These are phyloP conservation scores for Hermetia illucens DNA, from an alignment of 1,140 invertebrate species.

Conservation along the genomic window DNA sequence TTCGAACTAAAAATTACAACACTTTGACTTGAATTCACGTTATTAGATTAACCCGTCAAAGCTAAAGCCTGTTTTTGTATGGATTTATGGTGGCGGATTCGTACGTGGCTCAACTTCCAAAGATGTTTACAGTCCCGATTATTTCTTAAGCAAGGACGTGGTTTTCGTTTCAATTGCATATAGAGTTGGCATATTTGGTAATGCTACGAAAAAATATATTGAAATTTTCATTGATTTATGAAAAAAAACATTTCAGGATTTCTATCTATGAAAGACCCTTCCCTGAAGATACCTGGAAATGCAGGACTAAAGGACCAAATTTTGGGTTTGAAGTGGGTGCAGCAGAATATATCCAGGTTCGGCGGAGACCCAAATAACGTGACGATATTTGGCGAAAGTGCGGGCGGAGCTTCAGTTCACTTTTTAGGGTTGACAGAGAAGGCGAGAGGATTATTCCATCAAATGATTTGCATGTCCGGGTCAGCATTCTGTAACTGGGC, in stretches of 20 bases:
- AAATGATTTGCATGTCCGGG: too few relatives aligned
- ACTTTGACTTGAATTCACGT: too few relatives aligned
- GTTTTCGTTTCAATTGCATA: conserved; percentile 40
- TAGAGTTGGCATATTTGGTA: conserved; percentile 35
- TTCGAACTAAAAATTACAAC: too few relatives aligned
- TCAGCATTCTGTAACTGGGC: too few relatives aligned
- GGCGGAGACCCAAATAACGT: conserved; percentile 56
- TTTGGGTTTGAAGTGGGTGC: conserved; percentile 19
- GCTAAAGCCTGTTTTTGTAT: conserved; percentile 43
- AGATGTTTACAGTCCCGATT: conserved; percentile 24
- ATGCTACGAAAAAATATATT: background rate
- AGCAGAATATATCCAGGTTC: conserved; percentile 33
- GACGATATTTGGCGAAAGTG: conserved; percentile 61
- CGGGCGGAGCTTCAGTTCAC: conserved; percentile 41
- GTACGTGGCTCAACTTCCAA: conserved; percentile 24
- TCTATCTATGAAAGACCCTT: conserved; percentile 7
- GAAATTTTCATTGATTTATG: background rate
- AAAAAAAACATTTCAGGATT: conserved; percentile 11
- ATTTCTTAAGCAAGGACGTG: conserved; percentile 33
- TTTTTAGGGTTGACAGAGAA: conserved; percentile 14
- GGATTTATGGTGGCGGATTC: conserved; percentile 43
- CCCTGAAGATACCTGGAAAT: conserved; percentile 15
- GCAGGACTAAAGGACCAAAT: conserved; percentile 26
- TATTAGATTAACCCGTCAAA: background rate
- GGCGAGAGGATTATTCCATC: too few relatives aligned